Conservation (phyloP, 2,797 vertebrate genomes). For the Australoheros facetus region DNA sequence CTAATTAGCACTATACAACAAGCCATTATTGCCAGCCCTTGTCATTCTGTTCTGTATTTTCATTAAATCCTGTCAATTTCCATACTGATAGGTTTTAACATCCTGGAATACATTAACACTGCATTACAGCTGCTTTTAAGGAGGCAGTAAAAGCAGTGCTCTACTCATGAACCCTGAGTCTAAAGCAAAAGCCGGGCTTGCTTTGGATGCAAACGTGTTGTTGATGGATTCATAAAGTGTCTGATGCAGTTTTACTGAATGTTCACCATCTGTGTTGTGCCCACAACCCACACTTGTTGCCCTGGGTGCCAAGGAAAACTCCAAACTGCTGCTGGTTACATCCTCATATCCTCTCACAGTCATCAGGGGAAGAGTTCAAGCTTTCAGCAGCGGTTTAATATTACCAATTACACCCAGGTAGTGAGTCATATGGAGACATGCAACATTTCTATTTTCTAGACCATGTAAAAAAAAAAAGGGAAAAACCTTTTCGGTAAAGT, state of each 20-base stretch:
- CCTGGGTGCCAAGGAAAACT: constrained; percentile 53
- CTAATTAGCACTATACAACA: constrained; percentile 29
- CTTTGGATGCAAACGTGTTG: constrained; percentile 62
- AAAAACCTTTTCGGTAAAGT: constrained; percentile 44
- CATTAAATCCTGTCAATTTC: constrained; percentile 73
- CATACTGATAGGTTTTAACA: constrained; percentile 69
- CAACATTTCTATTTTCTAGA: constrained; percentile 32
- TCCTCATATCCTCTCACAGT: constrained; percentile 57
- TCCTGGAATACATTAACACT: constrained; percentile 73
- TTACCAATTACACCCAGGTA: constrained; percentile 60
- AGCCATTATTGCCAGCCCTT: constrained; percentile 44
- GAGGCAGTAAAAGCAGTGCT: constrained; percentile 58
- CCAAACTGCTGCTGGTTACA: constrained; percentile 53
- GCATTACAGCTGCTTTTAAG: constrained; percentile 61
- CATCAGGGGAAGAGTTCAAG: constrained; percentile 51
- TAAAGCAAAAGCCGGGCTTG: constrained; percentile 64
- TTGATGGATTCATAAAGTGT: constrained; percentile 73
- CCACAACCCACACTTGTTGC: constrained; percentile 53
- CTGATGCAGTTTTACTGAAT: constrained; percentile 56
- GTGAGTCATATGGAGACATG: constrained; percentile 55
- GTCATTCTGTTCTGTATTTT: constrained; percentile 64
- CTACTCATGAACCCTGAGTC: constrained; percentile 62
- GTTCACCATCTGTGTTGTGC: constrained; percentile 64
- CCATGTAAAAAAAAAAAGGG: constrained; percentile 30
- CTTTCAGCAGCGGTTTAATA: constrained; percentile 59